Evolutionary conservation across 2,888 invertebrate genomes (phyloP), one percentile per base, ranked within the genome.

Genomic region (Apoderus coryli): DNA sequence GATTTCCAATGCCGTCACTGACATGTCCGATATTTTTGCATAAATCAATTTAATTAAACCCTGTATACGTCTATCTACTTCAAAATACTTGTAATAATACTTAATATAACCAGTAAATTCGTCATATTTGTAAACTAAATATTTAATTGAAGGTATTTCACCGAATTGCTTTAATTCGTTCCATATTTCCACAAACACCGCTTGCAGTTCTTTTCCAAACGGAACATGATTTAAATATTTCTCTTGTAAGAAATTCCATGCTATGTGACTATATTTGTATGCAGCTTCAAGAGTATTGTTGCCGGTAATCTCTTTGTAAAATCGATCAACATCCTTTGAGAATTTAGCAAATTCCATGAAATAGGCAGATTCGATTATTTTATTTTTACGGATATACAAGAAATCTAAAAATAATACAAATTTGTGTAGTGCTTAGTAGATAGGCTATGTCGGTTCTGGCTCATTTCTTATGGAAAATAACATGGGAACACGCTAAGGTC

Each of bases 281-380:
- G 84, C 63, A 50, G 81, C 84, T 0, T 78, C 78, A 13, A 84
- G 62, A 1, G 80, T 65, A 45, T 84, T 84, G 49, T 85, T 78
- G 33, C 72, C 70, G 28, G 72, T 68, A 4, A 86, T 64, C 45
- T 86, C 85, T 32, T 73, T 72, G 52, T 84, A 85, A 27, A 86
- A 65, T 32, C 66, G 69, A 48, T 86, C 85, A 39, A 85, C 60
- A 49, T 86, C 82, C 43, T 79, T 78, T 0, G 81, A 78, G 43
- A 86, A 74, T 34, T 79, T 76, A 2, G 79, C 69, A 7, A 85
- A 75, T 44, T 77, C 76, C 42, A 75, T 76, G 49, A 82, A 86
- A 45, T 84, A 85, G 0, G 80, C 78, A 1, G 81, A 80, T 29
- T 75, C 76, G 2, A 82, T 74, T 36, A 88, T 56, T 49, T 85